Evolutionary conservation across 2,113 vertebrate species (phyloP), one percentile per base, ranked within the genome.

Genomic region (Dromas ardeola): DNA sequence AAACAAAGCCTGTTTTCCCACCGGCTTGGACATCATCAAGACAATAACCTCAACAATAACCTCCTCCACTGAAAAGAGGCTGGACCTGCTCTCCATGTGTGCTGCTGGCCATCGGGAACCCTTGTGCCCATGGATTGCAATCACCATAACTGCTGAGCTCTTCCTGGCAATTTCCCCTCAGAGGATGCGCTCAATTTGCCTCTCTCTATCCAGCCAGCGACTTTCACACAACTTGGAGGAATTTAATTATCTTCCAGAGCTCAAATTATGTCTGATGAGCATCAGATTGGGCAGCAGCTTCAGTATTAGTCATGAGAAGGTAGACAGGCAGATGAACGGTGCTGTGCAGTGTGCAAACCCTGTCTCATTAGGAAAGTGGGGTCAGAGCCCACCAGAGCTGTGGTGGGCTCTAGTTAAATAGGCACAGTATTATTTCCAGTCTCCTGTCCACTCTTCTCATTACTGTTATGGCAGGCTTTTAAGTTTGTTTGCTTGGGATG

Each of bases 241-340:
- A 69, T 90, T 81, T 66, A 80, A 81, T 93, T 93, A 66, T 15
- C 50, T 88, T 86, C 76, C 15, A 5, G 79, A 88, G 76, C 59
- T 93, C 58, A 76, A 22, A 65, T 77, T 23, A 34, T 36, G 19
- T 40, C 71, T 92, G 79, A 86, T 63, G 71, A 83, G 82, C 11
- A 88, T 90, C 88, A 86, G 88, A 86, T 53, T 62, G 71, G 34
- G 38, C 86, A 86, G 83, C 71, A 61, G 76, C 55, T 88, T 80
- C 49, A 45, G 70, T 40, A 49, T 30, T 47, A 80, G 82, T 76
- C 58, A 36, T 43, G 40, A 61, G n/a, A 79, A 92, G 26, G 43
- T 11, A 71, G 65, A 53, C 25, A 71, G 65, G 52, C 58, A 81
- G 66, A 43, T 20, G 40, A 61, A 66, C 2, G 10, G n/a, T 62